A percentile compares a stretch with the other conserved stretches of the same genome.
Conservation (phyloP, 1,140 invertebrate genomes). For the Sipha flava region DNA sequence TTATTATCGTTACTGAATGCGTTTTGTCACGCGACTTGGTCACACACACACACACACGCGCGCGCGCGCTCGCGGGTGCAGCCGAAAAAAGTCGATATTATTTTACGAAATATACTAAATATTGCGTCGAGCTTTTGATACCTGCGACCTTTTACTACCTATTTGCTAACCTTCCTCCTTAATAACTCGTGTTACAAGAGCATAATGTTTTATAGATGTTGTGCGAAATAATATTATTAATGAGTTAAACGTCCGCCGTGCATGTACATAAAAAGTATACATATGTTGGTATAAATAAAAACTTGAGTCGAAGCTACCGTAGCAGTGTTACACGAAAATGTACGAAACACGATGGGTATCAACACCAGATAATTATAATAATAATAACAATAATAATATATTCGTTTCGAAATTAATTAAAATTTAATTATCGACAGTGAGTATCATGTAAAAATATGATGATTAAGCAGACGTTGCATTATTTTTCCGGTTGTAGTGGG, state of each 20-base stretch:
- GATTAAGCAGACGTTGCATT: background rate
- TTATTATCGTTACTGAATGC: background rate
- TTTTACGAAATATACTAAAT: too few relatives aligned
- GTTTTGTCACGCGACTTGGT: constrained; percentile 1
- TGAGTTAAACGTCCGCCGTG: background rate
- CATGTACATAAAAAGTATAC: background rate
- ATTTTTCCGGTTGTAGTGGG: constrained; percentile 7
- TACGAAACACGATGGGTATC: background rate
- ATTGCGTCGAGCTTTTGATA: too few relatives aligned
- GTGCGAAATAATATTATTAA: background rate
- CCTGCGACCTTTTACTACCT: too few relatives aligned
- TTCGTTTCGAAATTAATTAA: constrained; percentile 19
- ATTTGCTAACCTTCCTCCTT: too few relatives aligned
- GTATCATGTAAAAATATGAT: background rate
- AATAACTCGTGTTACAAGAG: too few relatives aligned
- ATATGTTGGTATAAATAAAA: background rate
- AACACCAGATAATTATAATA: background rate
- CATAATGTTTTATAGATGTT: too few relatives aligned
- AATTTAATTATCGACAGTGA: background rate
- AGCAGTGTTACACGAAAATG: background rate
- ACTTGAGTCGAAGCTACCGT: background rate
- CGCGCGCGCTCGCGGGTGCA: too few relatives aligned
- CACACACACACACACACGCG: too few relatives aligned
- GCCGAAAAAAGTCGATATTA: background rate
- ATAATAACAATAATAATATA: background rate